These are phyloP conservation scores for Thera obeliscata DNA, from an alignment of 2,888 invertebrate species.

Conservation along the genomic window DNA sequence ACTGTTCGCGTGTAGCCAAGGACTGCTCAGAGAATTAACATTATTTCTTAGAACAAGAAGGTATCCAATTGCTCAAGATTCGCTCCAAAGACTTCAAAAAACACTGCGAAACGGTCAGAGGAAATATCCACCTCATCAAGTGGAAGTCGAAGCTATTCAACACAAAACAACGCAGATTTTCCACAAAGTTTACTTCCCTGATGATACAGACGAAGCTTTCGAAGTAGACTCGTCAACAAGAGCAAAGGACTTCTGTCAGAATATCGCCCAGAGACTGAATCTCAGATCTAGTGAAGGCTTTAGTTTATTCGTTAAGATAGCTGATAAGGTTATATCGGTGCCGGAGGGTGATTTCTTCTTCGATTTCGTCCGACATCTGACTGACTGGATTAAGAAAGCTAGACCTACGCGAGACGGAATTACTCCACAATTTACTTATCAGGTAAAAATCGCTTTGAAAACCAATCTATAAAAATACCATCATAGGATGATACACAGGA, in stretches of 20 bases:
- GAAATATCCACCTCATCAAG: conserved; percentile 99
- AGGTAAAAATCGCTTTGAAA: conserved; percentile 71
- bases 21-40: conserved; percentile 93
- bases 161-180: conserved; percentile 99
- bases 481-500: no score
- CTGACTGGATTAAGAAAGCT: conserved; percentile 99
- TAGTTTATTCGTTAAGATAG: conserved; percentile 99
- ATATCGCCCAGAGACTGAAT: conserved; percentile 96
- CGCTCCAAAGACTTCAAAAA: conserved; percentile 97
- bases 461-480: no score
- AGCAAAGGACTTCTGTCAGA: conserved; percentile 99
- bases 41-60: conserved; percentile 94
- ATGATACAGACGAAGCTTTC: conserved; percentile 99
- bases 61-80: conserved; percentile 98
- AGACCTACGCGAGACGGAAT: conserved; percentile 96
- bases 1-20: conserved; percentile 98
- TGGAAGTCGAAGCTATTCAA: conserved; percentile 99
- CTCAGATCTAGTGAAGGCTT: conserved; percentile 98
- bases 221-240: conserved; percentile 99
- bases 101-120: conserved; percentile 97
- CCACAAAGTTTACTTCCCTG: conserved; percentile 99
- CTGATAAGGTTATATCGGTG: conserved; percentile 99
- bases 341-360: conserved; percentile 99
- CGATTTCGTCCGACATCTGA: conserved; percentile 98
- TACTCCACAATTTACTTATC: conserved; percentile 98